A percentile compares a stretch with the other conserved stretches of the same genome.
These are phyloP conservation scores for Lasioglossum morio DNA, from an alignment of 2,888 invertebrate species.

Conservation along the genomic window DNA sequence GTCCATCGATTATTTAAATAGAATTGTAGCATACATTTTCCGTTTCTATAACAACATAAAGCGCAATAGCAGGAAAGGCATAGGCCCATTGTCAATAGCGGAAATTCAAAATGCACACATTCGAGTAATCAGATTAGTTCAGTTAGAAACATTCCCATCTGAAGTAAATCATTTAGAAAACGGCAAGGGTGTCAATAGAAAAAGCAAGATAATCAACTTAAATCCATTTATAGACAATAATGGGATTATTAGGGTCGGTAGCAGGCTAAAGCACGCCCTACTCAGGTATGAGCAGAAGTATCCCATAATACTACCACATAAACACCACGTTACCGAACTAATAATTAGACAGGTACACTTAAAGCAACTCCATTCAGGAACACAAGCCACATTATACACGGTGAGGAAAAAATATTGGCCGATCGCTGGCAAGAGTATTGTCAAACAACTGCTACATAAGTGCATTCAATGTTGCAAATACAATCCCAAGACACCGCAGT, in stretches of 20 bases:
- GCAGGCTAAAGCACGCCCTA: neutral
- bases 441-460: neutral
- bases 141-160: neutral
- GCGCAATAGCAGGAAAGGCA: neutral
- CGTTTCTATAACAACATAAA: neutral
- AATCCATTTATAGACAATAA: conserved; percentile 15
- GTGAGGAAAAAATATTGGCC: conserved; percentile 23
- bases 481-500: neutral
- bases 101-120: neutral
- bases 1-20: neutral
- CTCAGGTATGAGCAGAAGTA: neutral
- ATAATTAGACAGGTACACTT: neutral
- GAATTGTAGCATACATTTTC: conserved; percentile 15
- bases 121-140: neutral
- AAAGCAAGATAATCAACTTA: neutral
- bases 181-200: neutral
- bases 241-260: neutral
- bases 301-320: neutral
- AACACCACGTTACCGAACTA: neutral
- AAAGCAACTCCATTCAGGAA: neutral
- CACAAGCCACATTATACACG: neutral
- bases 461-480: conserved; percentile 4
- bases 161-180: neutral
- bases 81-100: neutral
- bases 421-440: neutral